Conservation (phyloP, 2,797 vertebrate species). For the Eulemur coronatus region DNA sequence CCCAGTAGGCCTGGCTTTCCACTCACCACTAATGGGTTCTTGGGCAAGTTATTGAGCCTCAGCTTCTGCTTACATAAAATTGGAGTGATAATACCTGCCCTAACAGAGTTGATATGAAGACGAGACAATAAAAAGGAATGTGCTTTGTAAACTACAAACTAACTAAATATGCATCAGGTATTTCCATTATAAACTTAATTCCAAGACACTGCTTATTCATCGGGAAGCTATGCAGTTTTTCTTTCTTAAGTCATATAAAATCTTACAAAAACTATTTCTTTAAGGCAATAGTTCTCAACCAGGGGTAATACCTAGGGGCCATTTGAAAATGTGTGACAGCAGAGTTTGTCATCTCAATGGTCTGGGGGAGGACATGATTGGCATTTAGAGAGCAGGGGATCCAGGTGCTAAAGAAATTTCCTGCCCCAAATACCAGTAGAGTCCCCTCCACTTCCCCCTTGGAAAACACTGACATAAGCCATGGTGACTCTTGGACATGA, state of each 20-base stretch:
- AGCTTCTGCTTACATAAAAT: not conserved
- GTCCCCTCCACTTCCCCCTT: not conserved
- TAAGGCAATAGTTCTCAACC: not conserved
- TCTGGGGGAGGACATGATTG: not conserved
- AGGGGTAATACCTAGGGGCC: not conserved
- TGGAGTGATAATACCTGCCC: not conserved
- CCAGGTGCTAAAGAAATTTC: not conserved
- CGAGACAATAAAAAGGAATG: not conserved
- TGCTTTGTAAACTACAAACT: not conserved
- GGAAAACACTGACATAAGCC: not conserved
- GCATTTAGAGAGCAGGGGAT: not conserved
- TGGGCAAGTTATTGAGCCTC: not conserved
- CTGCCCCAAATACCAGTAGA: not conserved
- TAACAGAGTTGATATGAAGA: not conserved
- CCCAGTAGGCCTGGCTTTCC: not conserved
- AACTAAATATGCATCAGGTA: not conserved
- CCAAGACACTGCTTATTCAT: not conserved
- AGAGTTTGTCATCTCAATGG: not conserved
- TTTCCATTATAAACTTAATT: not conserved
- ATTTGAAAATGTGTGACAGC: not conserved
- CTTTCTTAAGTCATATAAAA: conserved; percentile 4
- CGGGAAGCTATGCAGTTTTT: not conserved
- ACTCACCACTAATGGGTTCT: not conserved
- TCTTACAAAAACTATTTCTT: not conserved
- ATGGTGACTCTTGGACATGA: not conserved